Evolutionary conservation across 2,888 invertebrate species (phyloP).

Genomic region (Tortricodes alternella): DNA sequence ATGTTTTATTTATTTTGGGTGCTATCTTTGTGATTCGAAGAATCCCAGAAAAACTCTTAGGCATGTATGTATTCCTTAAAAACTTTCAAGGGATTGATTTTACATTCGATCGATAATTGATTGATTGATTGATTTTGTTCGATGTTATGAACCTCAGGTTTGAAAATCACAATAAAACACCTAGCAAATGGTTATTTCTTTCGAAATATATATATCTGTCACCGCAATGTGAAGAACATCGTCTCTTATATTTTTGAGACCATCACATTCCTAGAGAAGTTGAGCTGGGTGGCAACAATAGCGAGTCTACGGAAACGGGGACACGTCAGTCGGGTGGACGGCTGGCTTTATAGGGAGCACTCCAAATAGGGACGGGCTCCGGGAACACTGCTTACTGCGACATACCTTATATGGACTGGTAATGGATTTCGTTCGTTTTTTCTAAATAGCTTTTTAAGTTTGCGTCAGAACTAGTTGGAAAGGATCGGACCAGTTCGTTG

Average conservation of each 20-base stretch:
- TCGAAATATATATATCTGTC: too few species aligned
- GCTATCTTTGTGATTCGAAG: too few species aligned
- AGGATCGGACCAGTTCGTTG: neutral
- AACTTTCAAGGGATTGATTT: too few species aligned
- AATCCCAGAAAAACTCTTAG: too few species aligned
- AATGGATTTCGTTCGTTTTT: conserved; percentile 23
- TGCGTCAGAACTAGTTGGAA: conserved; percentile 4
- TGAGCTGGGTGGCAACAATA: conserved; percentile 5
- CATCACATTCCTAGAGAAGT: conserved; percentile 13
- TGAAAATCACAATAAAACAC: too few species aligned
- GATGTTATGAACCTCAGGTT: too few species aligned
- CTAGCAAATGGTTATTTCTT: too few species aligned
- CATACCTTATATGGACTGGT: conserved; percentile 21
- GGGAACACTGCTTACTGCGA: conserved; percentile 35
- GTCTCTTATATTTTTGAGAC: neutral
- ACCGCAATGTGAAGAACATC: neutral
- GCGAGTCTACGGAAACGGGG: conserved; percentile 38
- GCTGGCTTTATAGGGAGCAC: conserved; percentile 46
- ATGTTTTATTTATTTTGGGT: too few species aligned
- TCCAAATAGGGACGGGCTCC: conserved; percentile 50
- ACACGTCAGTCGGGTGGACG: conserved; percentile 41
- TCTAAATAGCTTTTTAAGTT: conserved; percentile 13
- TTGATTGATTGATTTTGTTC: too few species aligned
- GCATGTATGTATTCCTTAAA: too few species aligned
- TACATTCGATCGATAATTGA: too few species aligned